Base-by-base conservation (phyloP, 2,797 vertebrate species). In the Chelon labrosus region DNA sequence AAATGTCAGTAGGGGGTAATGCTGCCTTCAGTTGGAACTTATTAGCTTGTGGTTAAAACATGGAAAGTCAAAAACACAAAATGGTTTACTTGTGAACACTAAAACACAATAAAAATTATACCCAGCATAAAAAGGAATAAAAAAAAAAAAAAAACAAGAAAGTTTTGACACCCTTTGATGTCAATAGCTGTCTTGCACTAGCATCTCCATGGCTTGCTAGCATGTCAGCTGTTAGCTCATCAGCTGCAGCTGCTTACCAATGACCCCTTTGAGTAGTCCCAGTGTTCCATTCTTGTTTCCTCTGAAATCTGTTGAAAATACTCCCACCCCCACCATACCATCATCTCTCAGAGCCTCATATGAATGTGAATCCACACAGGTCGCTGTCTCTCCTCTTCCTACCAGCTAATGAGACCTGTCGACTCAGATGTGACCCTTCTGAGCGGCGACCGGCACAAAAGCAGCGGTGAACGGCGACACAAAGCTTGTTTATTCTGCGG, bases 361-460 rank as follows among this genome's bases (percentile, higher is more conserved):
- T 70, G 68, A 42, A 83, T 83, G 79, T 82, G 58, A 85, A 88
- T 79, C 58, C 72, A 14, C 65, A 25, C 58, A 44, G 70, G 77
- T 75, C 38, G 20, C 53, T 20, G 61, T 78, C 49, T 60, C 65
- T 59, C 67, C n/a, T 82, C 77, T 42, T 57, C 73, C 75, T 57
- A 90, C 86, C 88, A 76, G 89, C 69, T 90, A 90, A 89, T 84
- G 87, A 90, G 78, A 86, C 82, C 83, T 67, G 86, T 82, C 39
- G 65, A 68, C 81, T 87, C 78, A 81, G 80, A 73, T 46, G 37
- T 25, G 9, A 61, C 64, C 81, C 80, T 79, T 83, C 76, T 73
- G 73, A 81, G 77, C 41, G 17, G 41, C 37, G 25, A 49, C 54
- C 3, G 10, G 60, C 73, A 86, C 85, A 88, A 88, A 84, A 68